Conservation (phyloP, 2,113 vertebrate genomes). For the Sebastes fasciatus region DNA sequence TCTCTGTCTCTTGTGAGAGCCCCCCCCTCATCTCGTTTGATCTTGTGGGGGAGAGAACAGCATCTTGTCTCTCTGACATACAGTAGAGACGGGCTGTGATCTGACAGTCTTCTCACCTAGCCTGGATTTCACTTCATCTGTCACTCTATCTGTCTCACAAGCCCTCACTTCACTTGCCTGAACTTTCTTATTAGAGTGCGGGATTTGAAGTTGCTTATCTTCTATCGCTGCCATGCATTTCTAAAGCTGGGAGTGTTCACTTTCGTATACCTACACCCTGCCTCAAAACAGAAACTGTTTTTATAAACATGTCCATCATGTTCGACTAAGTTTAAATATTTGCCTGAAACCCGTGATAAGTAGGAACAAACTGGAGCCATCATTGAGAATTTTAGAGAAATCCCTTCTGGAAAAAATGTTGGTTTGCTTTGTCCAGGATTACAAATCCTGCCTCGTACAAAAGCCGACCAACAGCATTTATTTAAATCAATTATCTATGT, state of each 20-base stretch:
- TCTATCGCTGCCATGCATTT: background rate
- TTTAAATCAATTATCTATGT: background rate
- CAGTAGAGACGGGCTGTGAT: constrained; percentile 48
- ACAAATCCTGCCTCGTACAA: background rate
- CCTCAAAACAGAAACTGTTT: constrained; percentile 15
- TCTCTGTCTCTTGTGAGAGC: constrained; percentile 14
- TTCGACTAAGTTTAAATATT: constrained; percentile 4
- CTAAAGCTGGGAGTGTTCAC: background rate
- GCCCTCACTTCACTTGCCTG: background rate
- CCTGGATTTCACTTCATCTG: constrained; percentile 56
- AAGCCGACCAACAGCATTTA: background rate
- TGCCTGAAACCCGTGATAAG: background rate
- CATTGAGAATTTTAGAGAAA: background rate
- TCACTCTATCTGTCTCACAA: constrained; percentile 40
- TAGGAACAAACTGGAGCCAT: background rate
- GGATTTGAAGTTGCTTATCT: constrained; percentile 27
- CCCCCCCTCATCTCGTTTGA: constrained; percentile 47
- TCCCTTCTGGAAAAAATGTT: background rate
- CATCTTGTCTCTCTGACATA: constrained; percentile 48
- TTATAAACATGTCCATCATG: constrained; percentile 29
- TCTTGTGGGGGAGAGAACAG: constrained; percentile 48
- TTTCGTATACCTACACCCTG: background rate
- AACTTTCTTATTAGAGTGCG: constrained; percentile 26
- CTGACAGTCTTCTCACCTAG: constrained; percentile 51
- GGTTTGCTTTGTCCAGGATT: background rate